A percentile compares a stretch with the other conserved stretches of the same genome.
These are phyloP conservation scores for Microtus richardsoni DNA, from an alignment of 2,113 vertebrate species.

Conservation along the genomic window DNA sequence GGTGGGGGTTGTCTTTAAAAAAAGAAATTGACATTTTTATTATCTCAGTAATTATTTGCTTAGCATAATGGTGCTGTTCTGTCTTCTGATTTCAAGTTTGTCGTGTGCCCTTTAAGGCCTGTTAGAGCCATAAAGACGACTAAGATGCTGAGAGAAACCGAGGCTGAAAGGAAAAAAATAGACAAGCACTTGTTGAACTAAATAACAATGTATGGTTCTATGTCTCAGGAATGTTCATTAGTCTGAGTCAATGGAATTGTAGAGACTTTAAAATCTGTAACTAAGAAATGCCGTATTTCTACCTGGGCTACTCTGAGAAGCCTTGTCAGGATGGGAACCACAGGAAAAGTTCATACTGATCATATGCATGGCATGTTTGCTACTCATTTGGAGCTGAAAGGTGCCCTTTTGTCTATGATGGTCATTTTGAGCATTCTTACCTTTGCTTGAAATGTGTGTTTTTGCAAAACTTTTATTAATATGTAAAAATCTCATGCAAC, in stretches of 20 bases:
- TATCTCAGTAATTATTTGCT: not conserved
- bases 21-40: not conserved
- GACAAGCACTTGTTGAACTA: not conserved
- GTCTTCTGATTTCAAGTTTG: not conserved
- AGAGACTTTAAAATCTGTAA: not conserved
- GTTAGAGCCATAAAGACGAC: not conserved
- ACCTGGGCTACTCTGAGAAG: not conserved
- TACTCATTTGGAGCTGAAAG: not conserved
- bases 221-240: conserved; percentile 6
- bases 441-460: not conserved
- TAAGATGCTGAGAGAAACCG: not conserved
- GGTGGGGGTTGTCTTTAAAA: not conserved
- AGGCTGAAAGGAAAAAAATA: not conserved
- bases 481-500: not conserved
- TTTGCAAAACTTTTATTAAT: not conserved
- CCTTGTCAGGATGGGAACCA: not conserved
- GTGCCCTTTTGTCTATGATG: not conserved
- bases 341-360: not conserved
- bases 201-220: not conserved
- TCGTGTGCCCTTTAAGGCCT: not conserved
- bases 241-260: conserved; percentile 1
- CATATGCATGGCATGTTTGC: not conserved
- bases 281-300: conserved; percentile 20
- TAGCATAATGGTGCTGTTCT: not conserved
- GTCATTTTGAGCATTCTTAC: not conserved